A percentile compares a stretch with the other conserved stretches of the same genome.
phyloP scores from a whole-genome alignment of 1,140 invertebrate species.

The Paraescarpia echinospica region DNA sequence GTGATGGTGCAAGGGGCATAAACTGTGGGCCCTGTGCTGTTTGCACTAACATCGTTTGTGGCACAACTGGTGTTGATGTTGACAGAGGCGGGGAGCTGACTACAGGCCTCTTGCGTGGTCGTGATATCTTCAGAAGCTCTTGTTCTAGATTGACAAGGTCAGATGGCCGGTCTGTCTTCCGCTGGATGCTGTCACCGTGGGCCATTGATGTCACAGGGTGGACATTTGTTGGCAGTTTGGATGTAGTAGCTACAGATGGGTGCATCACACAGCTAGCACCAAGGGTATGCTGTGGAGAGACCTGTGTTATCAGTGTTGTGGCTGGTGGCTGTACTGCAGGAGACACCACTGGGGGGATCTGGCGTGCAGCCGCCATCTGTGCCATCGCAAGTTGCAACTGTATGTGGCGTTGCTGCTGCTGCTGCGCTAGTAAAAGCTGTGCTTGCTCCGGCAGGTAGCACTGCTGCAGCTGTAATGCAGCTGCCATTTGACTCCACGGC shows the following conservation, averaged over 20 bases:
- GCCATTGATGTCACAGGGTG: background rate
- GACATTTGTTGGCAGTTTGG: background rate
- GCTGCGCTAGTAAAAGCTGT: background rate
- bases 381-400: background rate
- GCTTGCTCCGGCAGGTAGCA: background rate
- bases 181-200: background rate
- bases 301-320: background rate
- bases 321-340: background rate
- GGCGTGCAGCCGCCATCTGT: background rate
- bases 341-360: background rate
- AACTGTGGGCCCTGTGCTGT: background rate
- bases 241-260: background rate
- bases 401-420: background rate
- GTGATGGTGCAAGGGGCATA: background rate
- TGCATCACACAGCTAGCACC: background rate
- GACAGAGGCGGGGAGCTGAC: background rate
- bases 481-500: background rate
- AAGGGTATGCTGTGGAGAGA: background rate
- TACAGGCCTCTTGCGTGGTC: background rate
- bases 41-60: background rate
- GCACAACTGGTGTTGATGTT: background rate
- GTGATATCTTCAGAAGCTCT: slow-evolving; percentile 1
- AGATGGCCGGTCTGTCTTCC: background rate
- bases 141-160: background rate
- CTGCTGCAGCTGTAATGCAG: background rate